Evolutionary conservation across 2,797 vertebrate species (phyloP), one percentile per base, ranked within the genome.

Genomic region (Scolopax bukidnonensis): DNA sequence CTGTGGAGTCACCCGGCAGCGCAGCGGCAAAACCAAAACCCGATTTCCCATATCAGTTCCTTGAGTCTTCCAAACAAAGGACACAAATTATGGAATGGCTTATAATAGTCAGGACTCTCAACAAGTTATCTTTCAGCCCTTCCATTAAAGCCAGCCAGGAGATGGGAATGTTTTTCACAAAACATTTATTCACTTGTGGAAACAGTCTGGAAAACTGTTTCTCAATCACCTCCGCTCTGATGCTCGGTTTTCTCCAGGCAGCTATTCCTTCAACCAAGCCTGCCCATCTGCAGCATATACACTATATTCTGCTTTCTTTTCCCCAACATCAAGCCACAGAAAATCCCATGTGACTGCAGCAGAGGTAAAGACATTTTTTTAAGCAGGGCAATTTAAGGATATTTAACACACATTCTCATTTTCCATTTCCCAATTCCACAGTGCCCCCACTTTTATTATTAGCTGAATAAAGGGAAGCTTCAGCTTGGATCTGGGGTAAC

Each of bases 361-460:
- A 90, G 93, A 96, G 94, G 94, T 75, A 96, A 96, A 97, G 94
- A 64, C 85, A 93, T 96, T 95, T 96, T 96, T 96, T 94, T 92
- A 90, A 93, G 71, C 81, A 95, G 81, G 90, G 93, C 94, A 95
- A 95, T 95, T 93, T 90, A 90, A 92, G 81, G 93, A 89, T 95
- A 93, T 95, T 96, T 95, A 97, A 95, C 68, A 77, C 53, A 95
- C 80, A 84, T 94, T 89, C 73, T 87, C 75, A n/a, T 79, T 92
- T 96, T 95, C 77, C 87, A 79, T 77, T 96, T 94, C 94, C 92
- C 75, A 85, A 67, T 87, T 95, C 92, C 36, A 84, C 41, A 48
- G 73, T 88, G 71, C 82, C 82, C 65, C 79, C 36, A 79, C 32
- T 80, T 93, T 91, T 73, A 79, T 79, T 90, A 63, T n/a, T 70